Evolutionary conservation across 2,797 vertebrate genomes (phyloP), one percentile per base, ranked within the genome.

Genomic region (Acanthurus tractus): DNA sequence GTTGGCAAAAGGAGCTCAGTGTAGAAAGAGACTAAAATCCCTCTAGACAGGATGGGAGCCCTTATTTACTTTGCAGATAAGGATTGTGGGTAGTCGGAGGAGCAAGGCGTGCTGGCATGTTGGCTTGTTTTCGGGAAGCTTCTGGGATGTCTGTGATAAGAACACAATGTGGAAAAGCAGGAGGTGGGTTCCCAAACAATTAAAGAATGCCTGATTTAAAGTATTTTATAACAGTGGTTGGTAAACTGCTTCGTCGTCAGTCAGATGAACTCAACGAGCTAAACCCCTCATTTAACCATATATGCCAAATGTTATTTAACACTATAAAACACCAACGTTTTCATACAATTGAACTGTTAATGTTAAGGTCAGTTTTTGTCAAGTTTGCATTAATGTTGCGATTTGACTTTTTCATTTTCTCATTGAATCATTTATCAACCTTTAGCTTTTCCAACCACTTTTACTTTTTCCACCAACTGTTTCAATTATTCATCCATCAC

Each of bases 21-120:
- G 77, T 59, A 86, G 63, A 86, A 78, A 82, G 76, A 91, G 89
- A 88, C 81, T 76, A 70, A 70, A 83, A 70, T 70, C 81, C 76
- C 81, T 81, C 70, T 76, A 86, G 86, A 86, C 83, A 87, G 76
- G 78, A 89, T 78, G 79, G 83, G 81, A 91, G 82, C 87, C 92
- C 82, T 77, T 91, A 90, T 93, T 93, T 92, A 86, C 79, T 80
- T 84, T 82, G 72, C 79, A 90, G 92, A 93, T 91, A 93, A 93
- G 88, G 75, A 82, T 78, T 90, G 79, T 86, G 88, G 89, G 77
- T 89, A 83, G 80, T 58, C 67, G 61, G 74, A 67, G 74, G 77
- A 63, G 68, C 8, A 49, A 82, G 81, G 63, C 48, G 49, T 86
- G 85, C 79, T 85, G 89, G 89, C 84, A 91, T 86, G 84, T 80